Evolutionary conservation across 2,797 vertebrate genomes (phyloP).

Genomic region (Calcarius lapponicus): DNA sequence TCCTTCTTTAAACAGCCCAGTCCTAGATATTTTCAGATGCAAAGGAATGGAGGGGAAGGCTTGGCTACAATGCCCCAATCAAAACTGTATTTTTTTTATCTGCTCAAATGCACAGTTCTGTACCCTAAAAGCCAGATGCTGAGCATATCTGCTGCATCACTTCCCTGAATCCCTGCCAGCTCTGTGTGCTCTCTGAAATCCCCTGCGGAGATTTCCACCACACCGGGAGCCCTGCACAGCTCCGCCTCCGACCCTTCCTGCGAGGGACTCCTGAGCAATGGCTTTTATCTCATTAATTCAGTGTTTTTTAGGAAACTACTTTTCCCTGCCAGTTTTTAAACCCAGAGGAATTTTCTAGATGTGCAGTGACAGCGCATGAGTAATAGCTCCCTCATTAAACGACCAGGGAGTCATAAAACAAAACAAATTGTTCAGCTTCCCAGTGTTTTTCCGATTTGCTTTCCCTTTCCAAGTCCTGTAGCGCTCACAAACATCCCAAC

Average conservation of each 20-base stretch:
- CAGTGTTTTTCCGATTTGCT: slow-evolving; percentile 46
- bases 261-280: slow-evolving; percentile 1
- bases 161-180: not conserved
- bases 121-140: not conserved
- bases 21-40: not conserved
- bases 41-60: not conserved
- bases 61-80: fast-evolving
- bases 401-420: slow-evolving; percentile 63
- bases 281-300: slow-evolving; percentile 29
- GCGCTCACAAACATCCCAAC: slow-evolving; percentile 50
- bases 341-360: slow-evolving; percentile 40
- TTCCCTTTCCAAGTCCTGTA: slow-evolving; percentile 45
- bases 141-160: not conserved
- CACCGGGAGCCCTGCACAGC: not conserved
- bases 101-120: not conserved
- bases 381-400: slow-evolving; percentile 26
- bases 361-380: slow-evolving; percentile 41
- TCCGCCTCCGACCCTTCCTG: not conserved
- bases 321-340: slow-evolving; percentile 10
- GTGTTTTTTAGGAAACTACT: slow-evolving; percentile 26
- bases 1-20: not conserved
- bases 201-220: not conserved
- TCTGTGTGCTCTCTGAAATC: not conserved
- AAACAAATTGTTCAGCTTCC: slow-evolving; percentile 69
- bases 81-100: not conserved